Conservation (phyloP, 2,797 vertebrate species). For the Pseudochaenichthys georgianus region DNA sequence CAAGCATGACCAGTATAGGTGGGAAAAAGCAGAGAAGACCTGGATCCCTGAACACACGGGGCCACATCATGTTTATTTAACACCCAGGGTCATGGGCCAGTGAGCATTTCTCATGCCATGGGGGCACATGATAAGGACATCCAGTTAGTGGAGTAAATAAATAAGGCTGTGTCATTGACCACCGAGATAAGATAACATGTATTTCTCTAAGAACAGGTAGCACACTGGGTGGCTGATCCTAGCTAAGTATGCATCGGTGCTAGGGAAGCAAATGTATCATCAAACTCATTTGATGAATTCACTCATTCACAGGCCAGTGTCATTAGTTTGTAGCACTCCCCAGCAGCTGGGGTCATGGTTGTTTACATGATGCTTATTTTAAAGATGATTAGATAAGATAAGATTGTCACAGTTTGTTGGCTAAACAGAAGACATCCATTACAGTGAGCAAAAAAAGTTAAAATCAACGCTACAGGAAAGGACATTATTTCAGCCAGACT, state of each 20-base stretch:
- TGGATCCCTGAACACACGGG: conserved; percentile 44
- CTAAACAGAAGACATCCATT: background rate
- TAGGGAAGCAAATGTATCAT: conserved; percentile 2
- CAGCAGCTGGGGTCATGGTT: background rate
- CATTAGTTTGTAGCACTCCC: background rate
- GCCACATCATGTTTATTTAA: conserved; percentile 65
- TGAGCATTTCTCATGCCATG: conserved; percentile 68
- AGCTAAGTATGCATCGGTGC: background rate
- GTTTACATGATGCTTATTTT: conserved; percentile 3
- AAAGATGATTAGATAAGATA: background rate
- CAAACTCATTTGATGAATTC: background rate
- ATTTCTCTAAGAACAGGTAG: conserved; percentile 25
- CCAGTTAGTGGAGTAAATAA: conserved; percentile 62
- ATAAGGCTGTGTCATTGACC: conserved; percentile 66
- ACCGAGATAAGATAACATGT: conserved; percentile 60
- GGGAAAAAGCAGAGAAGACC: conserved; percentile 20
- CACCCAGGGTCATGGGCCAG: conserved; percentile 66
- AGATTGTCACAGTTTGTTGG: background rate
- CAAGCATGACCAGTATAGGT: conserved; percentile 28
- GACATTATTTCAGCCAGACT: background rate
- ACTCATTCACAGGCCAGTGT: background rate
- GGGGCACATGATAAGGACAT: conserved; percentile 68
- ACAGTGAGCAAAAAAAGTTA: background rate
- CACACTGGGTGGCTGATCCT: conserved; percentile 10
- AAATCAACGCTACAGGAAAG: background rate